Base-by-base conservation (phyloP, 2,113 vertebrate species). In the Cryptomyrus ogoouensis region DNA sequence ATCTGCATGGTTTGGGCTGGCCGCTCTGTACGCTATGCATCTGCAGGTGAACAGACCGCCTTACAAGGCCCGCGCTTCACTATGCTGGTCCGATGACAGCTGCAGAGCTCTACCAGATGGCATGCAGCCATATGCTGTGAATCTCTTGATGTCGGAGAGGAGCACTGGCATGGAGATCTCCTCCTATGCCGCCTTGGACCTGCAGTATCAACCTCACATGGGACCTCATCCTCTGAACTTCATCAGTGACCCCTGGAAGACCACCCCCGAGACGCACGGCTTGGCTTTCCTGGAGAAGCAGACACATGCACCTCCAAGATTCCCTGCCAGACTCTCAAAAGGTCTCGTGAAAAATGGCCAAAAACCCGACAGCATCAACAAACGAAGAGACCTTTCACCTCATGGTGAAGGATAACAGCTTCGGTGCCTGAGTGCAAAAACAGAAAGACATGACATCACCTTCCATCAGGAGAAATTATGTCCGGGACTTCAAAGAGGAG, bases 361-460 rank as follows among this genome's bases (percentile, higher is more conserved):
- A 21, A 24, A 39, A 50, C 7, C 42, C 19, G 3, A 86, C 42
- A 50, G 24, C 5, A 27, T 52, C 85, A 52, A 87, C 49, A 35
- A 46, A 44, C 8, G 15, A 87, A 52, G 27, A 35, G 44, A 47
- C 19, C 83, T 47, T 84, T 84, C 42, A 44, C 42, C 44, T 24
- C 19, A 13, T 47, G 21, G 44, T 84, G 83, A 84, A 84, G 83
- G 21, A 84, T n/a, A 84, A 47, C 85, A 52, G 85, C n/a, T 87
- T 87, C 27, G 0, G 49, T 87, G 49, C 27, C 47, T 87, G 85
- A 87, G 49, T 35, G 49, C 85, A 52, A 9, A 87, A 86, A 4
- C 44, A 52, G 84, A 86, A 87, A 87, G 27, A 52, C 85, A 53
- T 87, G 49, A 87, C 85, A 87, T 87, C 85, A 52, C 27, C 47